Percentiles rank a stretch among this genome's conserved stretches.
These are phyloP conservation scores for Phalacrocorax brasilianus DNA, from an alignment of 2,113 vertebrate species.

Conservation along the genomic window DNA sequence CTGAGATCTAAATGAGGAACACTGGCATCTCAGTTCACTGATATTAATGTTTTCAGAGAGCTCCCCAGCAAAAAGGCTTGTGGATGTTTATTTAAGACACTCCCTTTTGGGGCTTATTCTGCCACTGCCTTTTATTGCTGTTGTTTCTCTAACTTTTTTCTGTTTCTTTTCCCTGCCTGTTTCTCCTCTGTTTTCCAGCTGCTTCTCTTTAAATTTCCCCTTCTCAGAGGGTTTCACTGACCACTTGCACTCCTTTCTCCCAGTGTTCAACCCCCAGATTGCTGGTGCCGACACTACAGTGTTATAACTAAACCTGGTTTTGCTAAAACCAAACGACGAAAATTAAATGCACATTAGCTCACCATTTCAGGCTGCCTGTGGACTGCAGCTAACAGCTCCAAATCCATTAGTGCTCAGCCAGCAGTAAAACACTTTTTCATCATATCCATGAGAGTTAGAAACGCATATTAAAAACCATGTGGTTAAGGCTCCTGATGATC, in stretches of 20 bases:
- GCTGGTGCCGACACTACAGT: background rate
- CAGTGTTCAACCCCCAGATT: background rate
- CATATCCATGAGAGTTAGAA: background rate
- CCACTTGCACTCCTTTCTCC: background rate
- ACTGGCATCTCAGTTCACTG: background rate
- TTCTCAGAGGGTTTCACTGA: background rate
- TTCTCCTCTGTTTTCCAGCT: background rate
- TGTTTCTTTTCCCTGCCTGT: background rate
- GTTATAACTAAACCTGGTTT: background rate
- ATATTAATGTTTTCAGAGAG: background rate
- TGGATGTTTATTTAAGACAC: background rate
- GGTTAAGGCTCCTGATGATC: background rate
- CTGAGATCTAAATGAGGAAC: background rate
- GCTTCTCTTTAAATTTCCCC: background rate
- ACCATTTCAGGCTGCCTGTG: background rate
- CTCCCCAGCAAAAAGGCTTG: background rate
- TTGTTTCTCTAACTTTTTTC: background rate
- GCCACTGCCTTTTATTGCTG: background rate
- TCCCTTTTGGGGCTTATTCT: background rate
- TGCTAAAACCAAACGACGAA: background rate
- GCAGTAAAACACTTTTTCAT: slow-evolving; percentile 31
- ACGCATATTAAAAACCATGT: background rate
- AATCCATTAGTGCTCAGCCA: slow-evolving; percentile 30
- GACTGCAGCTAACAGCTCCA: background rate
- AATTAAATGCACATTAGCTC: background rate